phyloP scores from a whole-genome alignment of 2,113 vertebrate genomes.

The Polyodon spathula region DNA sequence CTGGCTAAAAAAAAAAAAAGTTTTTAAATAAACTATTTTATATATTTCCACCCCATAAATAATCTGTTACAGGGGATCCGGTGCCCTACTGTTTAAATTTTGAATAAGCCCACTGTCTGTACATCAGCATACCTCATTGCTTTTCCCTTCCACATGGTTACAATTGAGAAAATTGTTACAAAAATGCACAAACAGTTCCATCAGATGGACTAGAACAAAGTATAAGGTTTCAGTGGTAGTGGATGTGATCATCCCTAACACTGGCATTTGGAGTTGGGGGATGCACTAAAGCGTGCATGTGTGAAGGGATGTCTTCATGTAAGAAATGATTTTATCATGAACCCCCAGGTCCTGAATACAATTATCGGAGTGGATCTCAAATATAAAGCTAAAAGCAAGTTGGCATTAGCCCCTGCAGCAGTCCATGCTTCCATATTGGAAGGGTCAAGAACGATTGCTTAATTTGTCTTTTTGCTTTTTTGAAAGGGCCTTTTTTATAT shows the following conservation, averaged over 20 bases:
- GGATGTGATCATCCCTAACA: neutral
- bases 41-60: too few relatives aligned
- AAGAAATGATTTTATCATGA: neutral
- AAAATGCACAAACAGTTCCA: neutral
- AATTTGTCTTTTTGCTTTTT: neutral
- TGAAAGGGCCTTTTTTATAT: neutral
- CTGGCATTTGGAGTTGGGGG: slow-evolving; percentile 2
- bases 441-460: slow-evolving; percentile 9
- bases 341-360: slow-evolving; percentile 13
- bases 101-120: too few relatives aligned
- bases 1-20: too few relatives aligned
- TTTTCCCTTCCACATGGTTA: neutral
- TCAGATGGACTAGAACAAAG: neutral
- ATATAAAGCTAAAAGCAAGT: slow-evolving; percentile 12
- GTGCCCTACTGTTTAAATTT: too few relatives aligned
- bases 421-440: slow-evolving; percentile 6
- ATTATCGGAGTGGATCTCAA: slow-evolving; percentile 8
- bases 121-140: neutral
- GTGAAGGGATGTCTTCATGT: slow-evolving; percentile 8
- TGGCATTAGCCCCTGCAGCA: slow-evolving; percentile 7
- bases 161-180: neutral
- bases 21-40: too few relatives aligned
- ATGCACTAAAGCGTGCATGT: slow-evolving; percentile 5
- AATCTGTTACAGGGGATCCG: too few relatives aligned
- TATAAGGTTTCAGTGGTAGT: neutral